Base-by-base conservation (phyloP, 2,888 invertebrate species). In the Campoplex nolae region DNA sequence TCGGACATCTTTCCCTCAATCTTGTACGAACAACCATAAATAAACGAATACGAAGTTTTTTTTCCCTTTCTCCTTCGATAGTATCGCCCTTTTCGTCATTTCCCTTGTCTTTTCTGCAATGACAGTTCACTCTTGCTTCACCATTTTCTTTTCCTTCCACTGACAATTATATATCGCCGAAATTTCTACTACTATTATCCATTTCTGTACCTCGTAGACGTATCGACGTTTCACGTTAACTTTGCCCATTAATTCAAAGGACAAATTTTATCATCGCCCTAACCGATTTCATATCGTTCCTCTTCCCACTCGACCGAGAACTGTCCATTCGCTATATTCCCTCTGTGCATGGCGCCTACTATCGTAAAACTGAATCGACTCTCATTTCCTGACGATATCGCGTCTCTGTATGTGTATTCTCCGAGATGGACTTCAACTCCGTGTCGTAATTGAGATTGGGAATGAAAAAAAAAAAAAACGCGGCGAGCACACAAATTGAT, bases 211-310 rank as follows among this genome's bases (percentile, higher is more conserved):
- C 38, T 85, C 79, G 74, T 83, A 88, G 84, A 83, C 83, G 75
- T 87, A 83, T 85, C 85, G 85, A 75, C 85, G 65, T 51, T 88
- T 85, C 42, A 76, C 87, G 82, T 86, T 88, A 90, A 91, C 89
- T 91, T 91, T 90, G 78, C 84, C 90, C 89, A 91, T 91, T 90
- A 91, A 90, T 91, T 89, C 85, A 84, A 88, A 87, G 84, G 88
- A 88, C 28, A 90, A 90, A 91, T 91, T 90, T 90, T 91, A 90
- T 90, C 84, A 88, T 23, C 23, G 23, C 80, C 74, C 11, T 45
- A 11, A 67, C 65, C 88, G 75, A 86, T 87, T 83, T 77, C 62
- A 82, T 62, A 81, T 86, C 83, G 86, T 74, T 56, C 32, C 32
- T 62, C 74, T 62, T 54, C 65, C 79, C 77, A 78, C 48, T 38